phyloP scores from a whole-genome alignment of 2,113 vertebrate genomes.

The Macrotis lagotis region DNA sequence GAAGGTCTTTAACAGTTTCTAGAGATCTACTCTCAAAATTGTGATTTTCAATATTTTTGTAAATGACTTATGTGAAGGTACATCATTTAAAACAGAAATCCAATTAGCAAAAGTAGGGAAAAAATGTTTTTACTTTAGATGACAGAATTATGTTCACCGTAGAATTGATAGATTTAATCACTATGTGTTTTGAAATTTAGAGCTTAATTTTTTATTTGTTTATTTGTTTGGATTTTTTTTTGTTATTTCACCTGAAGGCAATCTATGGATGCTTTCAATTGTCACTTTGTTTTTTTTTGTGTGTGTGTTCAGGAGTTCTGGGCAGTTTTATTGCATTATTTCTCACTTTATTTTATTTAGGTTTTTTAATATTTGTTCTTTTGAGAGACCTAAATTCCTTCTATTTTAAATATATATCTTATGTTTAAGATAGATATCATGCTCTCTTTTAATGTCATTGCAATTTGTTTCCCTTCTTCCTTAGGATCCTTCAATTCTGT shows the following conservation, averaged over 20 bases:
- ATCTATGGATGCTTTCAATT: not conserved
- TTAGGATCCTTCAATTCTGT: not conserved
- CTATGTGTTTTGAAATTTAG: not conserved
- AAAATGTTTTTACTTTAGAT: not conserved
- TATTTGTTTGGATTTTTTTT: too few relatives aligned
- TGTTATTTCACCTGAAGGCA: not conserved
- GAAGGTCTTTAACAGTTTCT: not conserved
- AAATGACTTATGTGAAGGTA: not conserved
- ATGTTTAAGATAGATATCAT: not conserved
- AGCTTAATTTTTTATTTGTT: too few relatives aligned
- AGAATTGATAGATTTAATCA: not conserved
- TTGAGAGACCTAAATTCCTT: not conserved
- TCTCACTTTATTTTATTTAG: not conserved
- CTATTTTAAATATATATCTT: not conserved
- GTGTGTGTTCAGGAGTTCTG: not conserved
- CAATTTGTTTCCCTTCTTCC: not conserved
- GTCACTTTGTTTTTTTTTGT: not conserved
- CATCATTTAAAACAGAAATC: not conserved
- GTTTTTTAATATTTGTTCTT: not conserved
- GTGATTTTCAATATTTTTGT: not conserved
- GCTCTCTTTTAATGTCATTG: not conserved
- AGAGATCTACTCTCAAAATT: not conserved
- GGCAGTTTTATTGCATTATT: not conserved
- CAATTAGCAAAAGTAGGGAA: not conserved
- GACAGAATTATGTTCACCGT: not conserved